Evolutionary conservation across 92 coral and sea anemone species (phyloP), one percentile per base, ranked within the genome.

Genomic region (Epizoanthus rinbou): DNA sequence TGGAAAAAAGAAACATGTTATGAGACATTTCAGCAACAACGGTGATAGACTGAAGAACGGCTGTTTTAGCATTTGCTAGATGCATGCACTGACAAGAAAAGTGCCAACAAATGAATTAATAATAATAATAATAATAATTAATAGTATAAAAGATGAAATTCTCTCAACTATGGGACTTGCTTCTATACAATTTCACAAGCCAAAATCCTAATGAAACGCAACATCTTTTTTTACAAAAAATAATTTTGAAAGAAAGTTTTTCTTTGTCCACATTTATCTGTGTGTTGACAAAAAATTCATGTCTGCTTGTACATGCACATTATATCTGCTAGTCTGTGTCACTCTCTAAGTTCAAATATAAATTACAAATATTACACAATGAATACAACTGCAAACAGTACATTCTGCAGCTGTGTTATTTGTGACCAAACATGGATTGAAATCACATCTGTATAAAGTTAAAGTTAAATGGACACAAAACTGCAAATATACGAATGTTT

Each of bases 131-230:
- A 37, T 37, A 37, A 37, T 37, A 37, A 37, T 37, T 37, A 37
- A 37, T 25, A 6, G 11, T 22, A 57, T 33, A 58, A 74, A 52
- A 23, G 24, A 56, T 53, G 60, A 74, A 63, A 76, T 16, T 56
- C 57, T 76, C 60, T 59, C 69, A 78, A 78, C 43, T 24, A 78
- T 17, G 41, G 58, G 70, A 63, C 58, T 67, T 23, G 69, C 18
- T 4, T 23, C 22, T 67, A 43, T 67, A 37, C 18, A 67, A 65
- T 21, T 50, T 50, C 54, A 50, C 13, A 50, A 50, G 54, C 1
- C 54, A 50, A 31, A 67, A n/a, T 33, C 47, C 16, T 14, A 19
- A 78, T 19, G 18, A 37, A 62, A 65, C 56, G 2, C 64, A 70
- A 70, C 53, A 43, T 43, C 9, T 70, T 45, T 39, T 39, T 21